Percentiles rank a stretch among this genome's conserved stretches.
phyloP scores from a whole-genome alignment of 2,888 invertebrate species.

The Drosophila rubida region DNA sequence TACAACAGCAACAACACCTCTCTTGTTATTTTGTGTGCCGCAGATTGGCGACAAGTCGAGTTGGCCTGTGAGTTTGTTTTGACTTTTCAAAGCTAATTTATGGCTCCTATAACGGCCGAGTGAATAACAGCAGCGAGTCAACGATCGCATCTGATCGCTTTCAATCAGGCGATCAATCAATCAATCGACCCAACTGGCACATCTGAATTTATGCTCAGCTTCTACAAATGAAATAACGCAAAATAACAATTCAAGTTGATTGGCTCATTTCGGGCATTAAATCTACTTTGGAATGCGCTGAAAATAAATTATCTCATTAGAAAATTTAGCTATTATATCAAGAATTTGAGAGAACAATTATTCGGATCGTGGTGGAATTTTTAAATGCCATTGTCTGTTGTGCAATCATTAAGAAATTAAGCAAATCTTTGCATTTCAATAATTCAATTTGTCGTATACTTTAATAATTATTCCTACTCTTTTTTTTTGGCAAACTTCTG shows the following conservation, averaged over 20 bases:
- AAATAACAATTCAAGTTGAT: conserved; percentile 29
- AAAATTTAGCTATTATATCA: conserved; percentile 36
- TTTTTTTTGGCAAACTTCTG: too few species aligned
- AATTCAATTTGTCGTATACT: too few species aligned
- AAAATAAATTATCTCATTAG: background rate
- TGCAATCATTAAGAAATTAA: background rate
- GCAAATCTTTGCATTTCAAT: too few species aligned
- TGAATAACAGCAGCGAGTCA: conserved; percentile 38
- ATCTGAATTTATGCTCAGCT: conserved; percentile 13
- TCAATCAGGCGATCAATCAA: conserved; percentile 27
- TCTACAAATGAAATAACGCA: conserved; percentile 8
- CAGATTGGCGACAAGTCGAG: conserved; percentile 4
- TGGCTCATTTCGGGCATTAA: conserved; percentile 17
- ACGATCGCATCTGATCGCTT: conserved; percentile 44
- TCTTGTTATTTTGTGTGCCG: conserved; percentile 11
- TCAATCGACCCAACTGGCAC: conserved; percentile 2
- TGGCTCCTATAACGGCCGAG: conserved; percentile 45
- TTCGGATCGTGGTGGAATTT: background rate
- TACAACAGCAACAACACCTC: background rate
- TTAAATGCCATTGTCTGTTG: background rate
- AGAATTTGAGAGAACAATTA: conserved; percentile 19
- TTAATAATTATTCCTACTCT: too few species aligned
- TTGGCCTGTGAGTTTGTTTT: conserved; percentile 20
- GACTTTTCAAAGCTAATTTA: conserved; percentile 46
- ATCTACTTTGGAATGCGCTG: conserved; percentile 19